Base-by-base conservation (phyloP, 2,797 vertebrate genomes). In the Paedocypris micromegethes region DNA sequence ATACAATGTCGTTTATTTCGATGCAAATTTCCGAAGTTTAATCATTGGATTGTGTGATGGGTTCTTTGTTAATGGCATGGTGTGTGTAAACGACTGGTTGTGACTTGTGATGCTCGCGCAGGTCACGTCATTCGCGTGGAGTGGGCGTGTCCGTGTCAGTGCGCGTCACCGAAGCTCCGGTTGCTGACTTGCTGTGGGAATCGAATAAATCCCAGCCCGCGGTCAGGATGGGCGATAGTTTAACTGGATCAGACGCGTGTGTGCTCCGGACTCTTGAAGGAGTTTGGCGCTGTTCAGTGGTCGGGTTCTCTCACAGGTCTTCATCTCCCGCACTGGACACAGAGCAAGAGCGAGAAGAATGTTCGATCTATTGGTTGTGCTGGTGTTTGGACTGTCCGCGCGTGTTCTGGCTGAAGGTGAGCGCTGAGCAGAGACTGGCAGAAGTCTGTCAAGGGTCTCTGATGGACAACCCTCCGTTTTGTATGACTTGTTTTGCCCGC, bases 331-430 rank as follows among this genome's bases (percentile, higher is more conserved):
- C 38, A 45, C 65, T 53, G 57, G 56, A 62, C 72, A 60, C 69
- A 66, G 42, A 54, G 43, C 55, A 46, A 51, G 55, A 59, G 43
- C 64, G 69, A 75, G 72, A 23, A 89, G 75, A 75, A 91, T 88
- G 90, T 81, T 84, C 66, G 79, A 72, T 75, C 63, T 85, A 71
- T 80, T 88, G 61, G 47, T 89, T 69, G 84, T 82, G 66, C 73
- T 89, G 73, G 75, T 90, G 41, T 88, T 84, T 88, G 90, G 89
- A 90, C 86, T 89, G 80, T 85, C 82, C 59, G 85, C 81, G 41
- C 47, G 70, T 39, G 86, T 83, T 58, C 73, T 79, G 56, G 84
- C 83, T 59, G 89, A 86, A 82, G 88, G 90, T 91, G 76, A 88
- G 89, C 78, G 9, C 3, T 71, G 23, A 23, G 23, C 23, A 23